Base-by-base conservation (phyloP, 2,888 invertebrate species). In the Mesochorus sp. region DNA sequence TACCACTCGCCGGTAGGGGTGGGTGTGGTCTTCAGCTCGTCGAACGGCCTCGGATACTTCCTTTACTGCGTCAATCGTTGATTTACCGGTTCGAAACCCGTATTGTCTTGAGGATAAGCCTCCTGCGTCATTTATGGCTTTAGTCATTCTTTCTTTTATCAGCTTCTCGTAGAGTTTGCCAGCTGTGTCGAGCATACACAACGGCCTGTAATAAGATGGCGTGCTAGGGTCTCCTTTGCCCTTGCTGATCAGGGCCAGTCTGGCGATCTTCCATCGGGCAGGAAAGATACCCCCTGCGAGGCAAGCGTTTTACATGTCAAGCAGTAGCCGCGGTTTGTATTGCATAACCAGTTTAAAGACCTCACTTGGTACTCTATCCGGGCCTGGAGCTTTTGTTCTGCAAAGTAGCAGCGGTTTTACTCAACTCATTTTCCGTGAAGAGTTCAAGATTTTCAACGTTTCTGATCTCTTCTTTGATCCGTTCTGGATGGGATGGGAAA, bases 141-240 rank as follows among this genome's bases (percentile, higher is more conserved):
- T 37, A 5, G 49, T 12, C 19, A 88, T 37, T 59, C 86, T 81
- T 17, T 28, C 39, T 81, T 17, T 28, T 28, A 86, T 47, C 10
- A 86, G 3, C 57, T 81, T 80, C 61, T 88, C 87, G n/a, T 83
- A 68, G 0, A 86, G 31, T 66, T 84, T 87, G 0, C 83, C 85
- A n/a, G n/a, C n/a, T n/a, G n/a, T n/a, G n/a, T n/a, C n/a, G n/a
- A n/a, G n/a, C n/a, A n/a, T n/a, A n/a, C n/a, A n/a, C n/a, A n/a
- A n/a, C n/a, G n/a, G n/a, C n/a, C n/a, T n/a, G n/a, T n/a, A 4
- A 34, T 80, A 53, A 6, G 73, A 77, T 3, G 81, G 66, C 21
- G 39, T 42, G 8, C 37, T n/a, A 2, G 76, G 64, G 2, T 68
- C 72, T 4, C 82, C 81, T 19, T 81, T 84, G 0, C 72, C 55